These are phyloP conservation scores for Heliocidaris tuberculata DNA, from an alignment of 35 echinoderm and acorn worm species.

Conservation along the genomic window DNA sequence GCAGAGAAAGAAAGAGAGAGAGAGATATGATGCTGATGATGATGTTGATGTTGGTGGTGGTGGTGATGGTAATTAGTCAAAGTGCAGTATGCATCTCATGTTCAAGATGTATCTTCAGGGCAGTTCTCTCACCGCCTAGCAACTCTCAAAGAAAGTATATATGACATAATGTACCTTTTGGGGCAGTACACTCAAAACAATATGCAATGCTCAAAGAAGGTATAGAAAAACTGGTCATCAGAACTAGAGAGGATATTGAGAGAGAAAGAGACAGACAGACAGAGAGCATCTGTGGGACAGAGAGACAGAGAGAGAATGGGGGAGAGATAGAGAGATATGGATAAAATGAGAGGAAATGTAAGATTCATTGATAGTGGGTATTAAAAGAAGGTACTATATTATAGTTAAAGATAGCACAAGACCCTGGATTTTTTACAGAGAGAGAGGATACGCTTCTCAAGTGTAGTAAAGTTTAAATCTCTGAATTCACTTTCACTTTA, in stretches of 20 bases:
- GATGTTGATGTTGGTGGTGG: too few species aligned
- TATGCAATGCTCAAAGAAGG: neutral
- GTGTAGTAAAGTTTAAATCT: too few species aligned
- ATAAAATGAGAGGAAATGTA: neutral
- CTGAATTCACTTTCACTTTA: too few species aligned
- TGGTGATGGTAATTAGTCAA: neutral
- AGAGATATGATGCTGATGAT: neutral
- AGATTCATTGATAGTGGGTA: neutral
- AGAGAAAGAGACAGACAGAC: neutral
- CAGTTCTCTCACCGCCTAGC: conserved; percentile 61
- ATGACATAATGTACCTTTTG: neutral
- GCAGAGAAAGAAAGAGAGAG: neutral
- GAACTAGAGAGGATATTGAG: neutral
- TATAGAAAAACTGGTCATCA: neutral
- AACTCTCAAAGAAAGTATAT: conserved; percentile 58
- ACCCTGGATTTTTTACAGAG: too few species aligned
- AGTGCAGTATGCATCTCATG: conserved; percentile 68
- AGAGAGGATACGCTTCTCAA: too few species aligned
- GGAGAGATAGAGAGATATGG: neutral
- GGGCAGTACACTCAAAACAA: neutral
- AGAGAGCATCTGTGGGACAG: too few species aligned
- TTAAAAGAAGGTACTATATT: too few species aligned
- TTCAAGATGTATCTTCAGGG: conserved; percentile 85
- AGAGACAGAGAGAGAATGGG: neutral
- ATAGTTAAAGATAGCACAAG: too few species aligned